Conservation (phyloP, 2,888 invertebrate species). For the Strigamia maritima region DNA sequence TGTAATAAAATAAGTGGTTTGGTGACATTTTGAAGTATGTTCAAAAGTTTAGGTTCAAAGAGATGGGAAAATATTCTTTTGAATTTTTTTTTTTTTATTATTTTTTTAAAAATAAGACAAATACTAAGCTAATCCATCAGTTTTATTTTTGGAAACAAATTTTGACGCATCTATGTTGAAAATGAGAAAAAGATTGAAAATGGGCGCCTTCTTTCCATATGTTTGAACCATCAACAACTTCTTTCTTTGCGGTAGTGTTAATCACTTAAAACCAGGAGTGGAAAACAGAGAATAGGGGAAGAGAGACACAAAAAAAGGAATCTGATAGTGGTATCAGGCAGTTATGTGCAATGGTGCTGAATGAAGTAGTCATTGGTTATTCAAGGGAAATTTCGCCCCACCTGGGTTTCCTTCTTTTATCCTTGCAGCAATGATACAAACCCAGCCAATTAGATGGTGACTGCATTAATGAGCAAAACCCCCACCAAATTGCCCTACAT, state of each 20-base stretch:
- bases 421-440: background rate
- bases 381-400: background rate
- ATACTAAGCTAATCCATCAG: conserved; percentile 5
- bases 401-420: background rate
- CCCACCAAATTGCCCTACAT: background rate
- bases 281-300: background rate
- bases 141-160: conserved; percentile 13
- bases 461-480: conserved; percentile 6
- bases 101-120: background rate
- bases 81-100: background rate
- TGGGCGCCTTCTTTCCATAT: conserved; percentile 6
- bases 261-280: background rate
- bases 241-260: background rate
- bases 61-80: background rate
- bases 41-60: background rate
- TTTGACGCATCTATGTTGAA: background rate
- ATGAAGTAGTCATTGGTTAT: background rate
- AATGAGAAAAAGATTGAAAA: background rate
- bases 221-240: background rate
- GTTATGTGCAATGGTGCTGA: background rate
- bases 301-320: background rate
- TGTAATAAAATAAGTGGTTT: conserved; percentile 16
- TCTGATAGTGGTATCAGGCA: background rate
- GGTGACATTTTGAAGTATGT: background rate
- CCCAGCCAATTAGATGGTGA: background rate